These are phyloP conservation scores for Gymnothorax reevesii DNA, from an alignment of 2,797 vertebrate genomes.

Conservation along the genomic window DNA sequence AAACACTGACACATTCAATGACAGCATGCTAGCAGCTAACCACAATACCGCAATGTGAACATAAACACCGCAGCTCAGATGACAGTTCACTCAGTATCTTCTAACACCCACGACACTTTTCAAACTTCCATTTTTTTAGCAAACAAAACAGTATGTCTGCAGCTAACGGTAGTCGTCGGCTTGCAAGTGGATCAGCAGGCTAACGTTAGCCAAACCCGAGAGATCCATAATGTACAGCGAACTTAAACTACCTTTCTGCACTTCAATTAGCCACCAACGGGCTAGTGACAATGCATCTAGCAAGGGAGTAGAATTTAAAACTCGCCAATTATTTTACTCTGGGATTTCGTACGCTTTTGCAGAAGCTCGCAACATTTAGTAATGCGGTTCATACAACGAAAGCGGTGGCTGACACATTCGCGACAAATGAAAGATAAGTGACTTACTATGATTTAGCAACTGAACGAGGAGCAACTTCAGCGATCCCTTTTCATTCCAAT, in stretches of 20 bases:
- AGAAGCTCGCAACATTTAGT: not conserved
- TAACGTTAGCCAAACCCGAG: not conserved
- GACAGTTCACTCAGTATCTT: not conserved
- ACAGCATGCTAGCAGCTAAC: no score
- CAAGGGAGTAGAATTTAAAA: not conserved
- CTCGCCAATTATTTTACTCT: not conserved
- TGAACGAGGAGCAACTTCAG: not conserved
- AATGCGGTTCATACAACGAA: not conserved
- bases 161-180: no score
- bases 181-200: not conserved
- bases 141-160: not conserved
- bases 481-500: conserved; percentile 40
- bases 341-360: not conserved
- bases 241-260: not conserved
- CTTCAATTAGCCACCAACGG: not conserved
- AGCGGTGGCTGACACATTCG: no score
- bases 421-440: not conserved
- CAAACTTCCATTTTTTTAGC: not conserved
- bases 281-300: not conserved
- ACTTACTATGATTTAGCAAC: not conserved
- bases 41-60: not conserved
- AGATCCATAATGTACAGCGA: not conserved
- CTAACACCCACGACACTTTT: no score
- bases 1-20: no score
- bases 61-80: not conserved